A percentile compares a stretch with the other conserved stretches of the same genome.
These are phyloP conservation scores for Scyliorhinus canicula DNA, from an alignment of 2,797 vertebrate species.

Conservation along the genomic window DNA sequence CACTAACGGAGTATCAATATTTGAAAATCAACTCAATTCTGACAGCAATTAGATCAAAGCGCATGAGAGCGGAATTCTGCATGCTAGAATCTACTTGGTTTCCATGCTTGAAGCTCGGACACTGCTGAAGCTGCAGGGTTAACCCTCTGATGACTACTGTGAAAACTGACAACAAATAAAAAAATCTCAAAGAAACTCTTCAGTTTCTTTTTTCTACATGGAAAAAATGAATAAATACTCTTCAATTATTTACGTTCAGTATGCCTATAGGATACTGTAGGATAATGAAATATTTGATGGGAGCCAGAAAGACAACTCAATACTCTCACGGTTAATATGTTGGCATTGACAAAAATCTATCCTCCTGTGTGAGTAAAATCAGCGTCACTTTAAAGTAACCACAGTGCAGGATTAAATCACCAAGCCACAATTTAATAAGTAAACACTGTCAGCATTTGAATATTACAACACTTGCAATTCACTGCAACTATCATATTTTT, in stretches of 20 bases:
- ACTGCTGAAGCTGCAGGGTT: neutral
- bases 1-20: neutral
- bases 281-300: neutral
- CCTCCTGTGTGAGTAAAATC: neutral
- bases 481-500: slow-evolving; percentile 7
- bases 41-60: neutral
- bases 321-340: neutral
- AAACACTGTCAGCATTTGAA: neutral
- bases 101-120: neutral
- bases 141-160: neutral
- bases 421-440: neutral
- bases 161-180: neutral
- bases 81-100: neutral
- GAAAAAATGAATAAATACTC: neutral
- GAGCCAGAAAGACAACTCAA: neutral
- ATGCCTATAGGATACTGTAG: neutral
- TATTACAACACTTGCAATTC: neutral
- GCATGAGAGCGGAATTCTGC: neutral
- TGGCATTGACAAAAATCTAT: neutral
- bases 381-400: neutral
- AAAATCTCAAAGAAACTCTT: neutral
- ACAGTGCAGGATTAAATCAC: slow-evolving; percentile 22
- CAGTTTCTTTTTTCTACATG: neutral
- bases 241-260: neutral
- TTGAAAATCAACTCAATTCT: slow-evolving; percentile 1